Conservation (phyloP, 2,797 vertebrate species). For the Helostoma temminkii region DNA sequence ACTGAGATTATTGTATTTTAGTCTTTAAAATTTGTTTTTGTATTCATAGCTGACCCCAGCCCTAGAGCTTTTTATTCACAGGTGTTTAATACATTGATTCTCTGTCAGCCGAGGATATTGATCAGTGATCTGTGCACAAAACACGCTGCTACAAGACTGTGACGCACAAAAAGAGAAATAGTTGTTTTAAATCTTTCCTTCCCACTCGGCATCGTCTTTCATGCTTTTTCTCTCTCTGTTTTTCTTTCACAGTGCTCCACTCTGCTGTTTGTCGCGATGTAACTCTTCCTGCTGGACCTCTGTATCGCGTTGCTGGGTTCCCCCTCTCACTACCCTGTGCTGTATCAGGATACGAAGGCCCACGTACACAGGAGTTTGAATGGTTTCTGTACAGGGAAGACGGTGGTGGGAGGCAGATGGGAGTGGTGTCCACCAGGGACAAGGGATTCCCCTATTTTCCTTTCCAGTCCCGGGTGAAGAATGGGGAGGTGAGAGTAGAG, state of each 20-base stretch:
- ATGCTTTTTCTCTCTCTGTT: constrained; percentile 6
- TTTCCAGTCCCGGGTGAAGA: constrained; percentile 82
- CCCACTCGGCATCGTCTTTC: background rate
- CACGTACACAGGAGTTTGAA: constrained; percentile 90
- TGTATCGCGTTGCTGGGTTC: constrained; percentile 89
- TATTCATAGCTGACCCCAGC: constrained; percentile 2
- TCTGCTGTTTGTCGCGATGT: constrained; percentile 84
- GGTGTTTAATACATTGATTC: constrained; percentile 61
- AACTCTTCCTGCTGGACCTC: constrained; percentile 84
- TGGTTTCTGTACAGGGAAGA: constrained; percentile 88
- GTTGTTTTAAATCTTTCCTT: constrained; percentile 15
- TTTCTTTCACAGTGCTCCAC: constrained; percentile 71
- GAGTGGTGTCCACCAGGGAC: constrained; percentile 89
- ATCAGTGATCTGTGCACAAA: constrained; percentile 36
- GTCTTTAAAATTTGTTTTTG: background rate
- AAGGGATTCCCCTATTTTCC: constrained; percentile 84
- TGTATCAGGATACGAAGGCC: constrained; percentile 86
- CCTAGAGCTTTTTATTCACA: constrained; percentile 27
- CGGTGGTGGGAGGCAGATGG: constrained; percentile 79
- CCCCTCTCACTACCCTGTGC: constrained; percentile 86
- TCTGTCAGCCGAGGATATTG: constrained; percentile 54
- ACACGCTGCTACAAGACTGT: constrained; percentile 33
- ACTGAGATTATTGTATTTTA: constrained; percentile 8
- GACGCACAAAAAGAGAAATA: constrained; percentile 19
- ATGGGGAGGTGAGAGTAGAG: constrained; percentile 87